Conservation (phyloP, 1,140 invertebrate species). For the Ditylenchus dipsaci region DNA sequence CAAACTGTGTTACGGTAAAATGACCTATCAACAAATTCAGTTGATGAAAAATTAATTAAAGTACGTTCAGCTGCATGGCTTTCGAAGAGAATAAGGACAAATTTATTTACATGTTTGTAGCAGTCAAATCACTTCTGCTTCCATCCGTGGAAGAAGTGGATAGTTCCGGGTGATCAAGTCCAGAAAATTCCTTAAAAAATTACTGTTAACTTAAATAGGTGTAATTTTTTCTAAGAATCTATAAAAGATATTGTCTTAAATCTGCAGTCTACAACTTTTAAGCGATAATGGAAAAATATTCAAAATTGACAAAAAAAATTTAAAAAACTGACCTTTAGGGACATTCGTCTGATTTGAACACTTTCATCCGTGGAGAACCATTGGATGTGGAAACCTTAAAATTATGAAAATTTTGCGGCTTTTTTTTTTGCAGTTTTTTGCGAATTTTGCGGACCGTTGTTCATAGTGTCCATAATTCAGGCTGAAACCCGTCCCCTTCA, state of each 20-base stretch:
- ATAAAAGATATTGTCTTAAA: slow-evolving; percentile 1
- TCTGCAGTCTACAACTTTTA: slow-evolving; percentile 1
- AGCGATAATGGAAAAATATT: not conserved
- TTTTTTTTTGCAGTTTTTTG: too few species aligned
- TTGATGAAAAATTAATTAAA: too few species aligned
- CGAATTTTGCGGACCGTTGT: too few species aligned
- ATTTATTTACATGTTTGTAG: not conserved
- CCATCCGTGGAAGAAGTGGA: not conserved
- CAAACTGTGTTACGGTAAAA: too few species aligned
- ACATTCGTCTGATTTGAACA: slow-evolving; percentile 25
- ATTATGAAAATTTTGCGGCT: too few species aligned
- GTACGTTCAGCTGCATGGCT: too few species aligned
- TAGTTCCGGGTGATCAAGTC: not conserved
- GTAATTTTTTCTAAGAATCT: not conserved
- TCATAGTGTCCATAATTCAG: too few species aligned
- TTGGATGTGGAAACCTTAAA: not conserved
- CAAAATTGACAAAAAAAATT: not conserved
- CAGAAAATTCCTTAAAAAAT: slow-evolving; percentile 10
- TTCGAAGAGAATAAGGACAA: not conserved
- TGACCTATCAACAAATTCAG: too few species aligned
- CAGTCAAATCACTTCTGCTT: too few species aligned
- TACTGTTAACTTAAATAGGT: too few species aligned
- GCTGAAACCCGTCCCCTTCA: too few species aligned
- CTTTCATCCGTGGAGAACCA: slow-evolving; percentile 16
- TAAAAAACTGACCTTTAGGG: slow-evolving; percentile 11